These are phyloP conservation scores for Oncopodura yosiiana DNA, from an alignment of 1,140 invertebrate species.

Conservation along the genomic window DNA sequence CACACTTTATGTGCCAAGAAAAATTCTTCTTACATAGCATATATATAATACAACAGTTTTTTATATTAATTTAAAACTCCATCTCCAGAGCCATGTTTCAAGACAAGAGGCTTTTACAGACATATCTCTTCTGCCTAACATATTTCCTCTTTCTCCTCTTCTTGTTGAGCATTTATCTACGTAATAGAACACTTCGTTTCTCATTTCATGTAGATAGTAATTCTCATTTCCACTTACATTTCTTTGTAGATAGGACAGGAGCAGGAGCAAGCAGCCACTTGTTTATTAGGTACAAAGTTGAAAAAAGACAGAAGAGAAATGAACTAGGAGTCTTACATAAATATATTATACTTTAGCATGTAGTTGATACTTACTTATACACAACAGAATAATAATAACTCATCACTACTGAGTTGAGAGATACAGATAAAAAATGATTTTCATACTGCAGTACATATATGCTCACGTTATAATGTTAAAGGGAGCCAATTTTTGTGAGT, in stretches of 20 bases:
- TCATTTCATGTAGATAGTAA: background rate
- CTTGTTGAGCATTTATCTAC: too few species aligned
- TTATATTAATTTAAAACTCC: too few species aligned
- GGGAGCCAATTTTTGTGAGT: background rate
- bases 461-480: background rate
- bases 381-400: conserved; percentile 8
- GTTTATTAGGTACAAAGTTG: background rate
- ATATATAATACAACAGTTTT: too few species aligned
- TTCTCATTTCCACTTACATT: background rate
- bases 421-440: background rate
- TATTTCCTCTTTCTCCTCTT: too few species aligned
- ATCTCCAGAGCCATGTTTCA: too few species aligned
- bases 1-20: too few species aligned
- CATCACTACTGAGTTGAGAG: conserved; percentile 7
- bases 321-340: too few species aligned
- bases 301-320: background rate
- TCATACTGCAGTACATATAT: background rate
- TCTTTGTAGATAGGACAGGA: background rate
- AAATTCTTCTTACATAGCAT: too few species aligned
- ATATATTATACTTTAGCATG: too few species aligned
- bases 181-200: too few species aligned
- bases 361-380: background rate
- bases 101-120: too few species aligned
- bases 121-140: too few species aligned
- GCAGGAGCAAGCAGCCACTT: background rate